Conservation (phyloP, 2,797 vertebrate genomes). For the Mormyrops attenuatus region DNA sequence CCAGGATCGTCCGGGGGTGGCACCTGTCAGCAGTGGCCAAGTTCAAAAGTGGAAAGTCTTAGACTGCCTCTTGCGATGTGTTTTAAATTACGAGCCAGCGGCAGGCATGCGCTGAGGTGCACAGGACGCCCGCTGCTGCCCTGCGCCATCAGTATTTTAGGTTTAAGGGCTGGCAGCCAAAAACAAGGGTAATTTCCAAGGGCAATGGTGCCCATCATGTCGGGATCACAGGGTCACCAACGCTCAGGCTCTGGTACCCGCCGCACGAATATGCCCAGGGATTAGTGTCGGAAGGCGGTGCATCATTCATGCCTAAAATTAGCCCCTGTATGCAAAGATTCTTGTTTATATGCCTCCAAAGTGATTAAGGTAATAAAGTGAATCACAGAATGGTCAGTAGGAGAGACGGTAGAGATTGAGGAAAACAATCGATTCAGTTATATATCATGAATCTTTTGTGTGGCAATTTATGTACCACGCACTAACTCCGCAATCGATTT, state of each 20-base stretch:
- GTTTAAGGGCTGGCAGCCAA: background rate
- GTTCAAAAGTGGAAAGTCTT: conserved; percentile 13
- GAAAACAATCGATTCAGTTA: background rate
- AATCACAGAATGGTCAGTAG: background rate
- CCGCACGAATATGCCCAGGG: background rate
- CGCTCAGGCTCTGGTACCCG: background rate
- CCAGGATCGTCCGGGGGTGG: background rate
- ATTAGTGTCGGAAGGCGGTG: conserved; percentile 38
- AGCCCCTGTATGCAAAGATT: conserved; percentile 49
- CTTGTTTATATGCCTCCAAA: conserved; percentile 42
- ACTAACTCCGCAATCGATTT: background rate
- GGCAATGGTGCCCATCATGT: background rate
- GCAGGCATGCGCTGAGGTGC: background rate
- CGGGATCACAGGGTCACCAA: background rate
- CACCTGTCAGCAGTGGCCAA: background rate
- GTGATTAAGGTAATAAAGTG: background rate
- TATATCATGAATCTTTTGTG: background rate
- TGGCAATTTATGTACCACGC: background rate
- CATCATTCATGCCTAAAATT: conserved; percentile 55
- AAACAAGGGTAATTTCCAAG: background rate
- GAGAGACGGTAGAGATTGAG: background rate
- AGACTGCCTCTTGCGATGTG: background rate
- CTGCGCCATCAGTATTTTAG: background rate
- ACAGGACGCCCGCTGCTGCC: background rate
- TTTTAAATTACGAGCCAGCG: background rate